Percentiles rank a stretch among this genome's conserved stretches.
Evolutionary conservation across 1,140 invertebrate genomes (phyloP).

Genomic region (Triops cancriformis): DNA sequence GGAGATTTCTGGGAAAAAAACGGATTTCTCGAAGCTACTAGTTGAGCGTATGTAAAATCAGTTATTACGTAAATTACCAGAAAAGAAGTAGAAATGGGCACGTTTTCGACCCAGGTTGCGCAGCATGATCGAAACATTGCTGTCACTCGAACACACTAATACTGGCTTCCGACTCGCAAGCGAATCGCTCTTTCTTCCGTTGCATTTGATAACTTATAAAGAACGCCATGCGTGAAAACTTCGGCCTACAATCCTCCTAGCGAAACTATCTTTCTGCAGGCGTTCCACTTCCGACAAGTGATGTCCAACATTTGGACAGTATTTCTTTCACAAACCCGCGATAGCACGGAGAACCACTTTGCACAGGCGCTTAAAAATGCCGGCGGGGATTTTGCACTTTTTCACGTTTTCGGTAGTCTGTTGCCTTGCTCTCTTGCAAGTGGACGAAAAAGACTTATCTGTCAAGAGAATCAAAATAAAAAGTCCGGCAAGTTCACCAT

Average conservation of each 20-base stretch:
- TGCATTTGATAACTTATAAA: background rate
- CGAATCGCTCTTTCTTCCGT: background rate
- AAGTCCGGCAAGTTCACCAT: background rate
- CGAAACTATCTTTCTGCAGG: background rate
- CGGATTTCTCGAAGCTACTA: too few relatives aligned
- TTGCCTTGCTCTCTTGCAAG: background rate
- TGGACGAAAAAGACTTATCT: background rate
- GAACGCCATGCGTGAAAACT: conserved; percentile 5
- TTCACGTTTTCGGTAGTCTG: background rate
- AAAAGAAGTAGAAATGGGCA: conserved; percentile 3
- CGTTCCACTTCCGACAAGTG: conserved; percentile 8
- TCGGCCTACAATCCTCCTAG: background rate
- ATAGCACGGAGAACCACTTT: background rate
- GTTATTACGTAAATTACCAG: background rate
- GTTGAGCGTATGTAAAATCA: too few relatives aligned
- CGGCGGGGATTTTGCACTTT: background rate
- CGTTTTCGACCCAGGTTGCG: conserved; percentile 8
- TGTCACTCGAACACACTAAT: background rate
- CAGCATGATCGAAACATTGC: conserved; percentile 1
- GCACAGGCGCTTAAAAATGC: conserved; percentile 5
- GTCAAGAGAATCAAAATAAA: background rate
- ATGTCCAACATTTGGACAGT: background rate
- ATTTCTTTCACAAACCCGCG: background rate
- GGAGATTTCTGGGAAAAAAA: too few relatives aligned
- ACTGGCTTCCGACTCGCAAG: background rate